Evolutionary conservation across 1,140 invertebrate genomes (phyloP).

Genomic region (Elymnias hypermnestra): DNA sequence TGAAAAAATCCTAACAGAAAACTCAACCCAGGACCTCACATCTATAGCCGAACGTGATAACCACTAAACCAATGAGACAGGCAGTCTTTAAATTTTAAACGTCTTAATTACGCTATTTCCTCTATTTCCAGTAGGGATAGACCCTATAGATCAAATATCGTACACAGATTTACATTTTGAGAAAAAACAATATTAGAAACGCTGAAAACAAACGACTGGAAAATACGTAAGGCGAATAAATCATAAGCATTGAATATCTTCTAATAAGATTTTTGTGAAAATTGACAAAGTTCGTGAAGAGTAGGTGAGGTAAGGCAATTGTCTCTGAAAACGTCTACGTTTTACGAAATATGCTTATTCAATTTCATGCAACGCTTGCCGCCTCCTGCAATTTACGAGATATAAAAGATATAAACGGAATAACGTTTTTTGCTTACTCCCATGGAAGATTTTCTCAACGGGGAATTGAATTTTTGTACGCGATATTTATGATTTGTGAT

Average conservation of each 20-base stretch:
- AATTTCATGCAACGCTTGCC: slow-evolving; percentile 76
- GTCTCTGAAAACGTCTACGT: slow-evolving; percentile 74
- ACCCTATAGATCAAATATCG: not conserved
- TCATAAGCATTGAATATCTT: slow-evolving; percentile 50
- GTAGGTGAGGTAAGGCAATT: slow-evolving; percentile 76
- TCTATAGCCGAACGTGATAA: no score
- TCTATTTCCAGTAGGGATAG: no score
- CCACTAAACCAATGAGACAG: no score
- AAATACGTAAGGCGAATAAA: slow-evolving; percentile 28
- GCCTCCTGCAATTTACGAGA: slow-evolving; percentile 75
- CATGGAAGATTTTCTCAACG: slow-evolving; percentile 69
- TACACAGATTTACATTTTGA: not conserved
- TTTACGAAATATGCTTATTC: slow-evolving; percentile 76
- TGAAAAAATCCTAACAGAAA: no score
- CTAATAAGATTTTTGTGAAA: slow-evolving; percentile 70
- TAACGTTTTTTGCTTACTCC: slow-evolving; percentile 74
- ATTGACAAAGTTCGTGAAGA: slow-evolving; percentile 74
- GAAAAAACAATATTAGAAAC: slow-evolving; percentile 11
- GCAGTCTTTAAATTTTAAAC: no score
- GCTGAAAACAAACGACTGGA: not conserved
- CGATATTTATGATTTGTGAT: slow-evolving; percentile 62
- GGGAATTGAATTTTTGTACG: slow-evolving; percentile 67
- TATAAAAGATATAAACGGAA: slow-evolving; percentile 76
- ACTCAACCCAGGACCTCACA: no score
- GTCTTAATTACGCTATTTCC: no score